These are phyloP conservation scores for Alaudala cheleensis DNA, from an alignment of 2,113 vertebrate genomes.

Conservation along the genomic window DNA sequence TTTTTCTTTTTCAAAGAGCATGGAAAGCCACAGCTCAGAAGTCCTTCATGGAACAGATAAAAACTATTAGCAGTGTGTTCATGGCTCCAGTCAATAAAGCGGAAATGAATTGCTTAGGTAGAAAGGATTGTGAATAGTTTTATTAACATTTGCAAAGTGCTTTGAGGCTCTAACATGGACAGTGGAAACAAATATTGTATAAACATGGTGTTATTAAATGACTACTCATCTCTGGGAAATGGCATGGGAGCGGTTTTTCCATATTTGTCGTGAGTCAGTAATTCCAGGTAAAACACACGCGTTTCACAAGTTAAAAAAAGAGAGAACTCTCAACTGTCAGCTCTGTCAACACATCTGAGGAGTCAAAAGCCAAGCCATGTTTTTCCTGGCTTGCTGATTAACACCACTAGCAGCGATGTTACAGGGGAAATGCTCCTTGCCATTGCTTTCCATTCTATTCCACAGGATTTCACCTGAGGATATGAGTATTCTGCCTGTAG, in stretches of 20 bases:
- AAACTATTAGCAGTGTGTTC: neutral
- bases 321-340: constrained; percentile 14
- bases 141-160: constrained; percentile 14
- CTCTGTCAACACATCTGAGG: constrained; percentile 48
- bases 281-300: constrained; percentile 54
- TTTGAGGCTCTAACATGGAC: neutral
- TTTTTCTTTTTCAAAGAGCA: neutral
- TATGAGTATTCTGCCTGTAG: neutral
- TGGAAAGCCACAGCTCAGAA: neutral
- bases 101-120: neutral
- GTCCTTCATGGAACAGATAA: neutral
- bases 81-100: neutral
- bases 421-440: neutral
- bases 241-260: constrained; percentile 57
- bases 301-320: constrained; percentile 57
- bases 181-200: constrained; percentile 39
- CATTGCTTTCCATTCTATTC: neutral
- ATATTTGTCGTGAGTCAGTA: constrained; percentile 53
- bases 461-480: neutral
- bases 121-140: neutral
- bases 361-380: neutral
- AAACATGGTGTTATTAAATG: constrained; percentile 49
- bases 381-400: constrained; percentile 20
- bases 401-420: accelerated
- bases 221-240: constrained; percentile 53